Conservation (phyloP, 2,888 invertebrate genomes). For the Andrena flavipes region DNA sequence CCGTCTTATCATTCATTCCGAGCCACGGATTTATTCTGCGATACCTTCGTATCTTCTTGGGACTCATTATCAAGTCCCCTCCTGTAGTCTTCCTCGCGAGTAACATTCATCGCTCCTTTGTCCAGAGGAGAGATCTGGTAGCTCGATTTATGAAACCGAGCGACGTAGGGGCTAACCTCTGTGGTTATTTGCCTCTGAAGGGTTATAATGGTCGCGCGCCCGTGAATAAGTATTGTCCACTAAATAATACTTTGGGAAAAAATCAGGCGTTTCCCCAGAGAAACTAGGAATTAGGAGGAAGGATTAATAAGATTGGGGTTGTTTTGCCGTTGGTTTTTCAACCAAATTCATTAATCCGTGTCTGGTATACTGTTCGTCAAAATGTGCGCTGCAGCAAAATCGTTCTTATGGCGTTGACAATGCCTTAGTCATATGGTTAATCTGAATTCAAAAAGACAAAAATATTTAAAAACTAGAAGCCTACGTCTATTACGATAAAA, state of each 20-base stretch:
- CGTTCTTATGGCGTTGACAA: no score
- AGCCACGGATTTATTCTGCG: slow-evolving; percentile 57
- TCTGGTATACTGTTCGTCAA: no score
- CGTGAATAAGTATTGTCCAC: slow-evolving; percentile 62
- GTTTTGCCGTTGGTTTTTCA: no score
- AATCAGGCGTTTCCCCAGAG: slow-evolving; percentile 28
- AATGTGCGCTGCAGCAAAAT: no score
- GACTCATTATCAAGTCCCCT: slow-evolving; percentile 62
- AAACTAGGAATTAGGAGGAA: no score
- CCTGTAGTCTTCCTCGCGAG: slow-evolving; percentile 24
- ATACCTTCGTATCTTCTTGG: slow-evolving; percentile 56
- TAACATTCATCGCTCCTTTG: slow-evolving; percentile 56
- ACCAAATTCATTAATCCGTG: no score
- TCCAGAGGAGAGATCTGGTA: slow-evolving; percentile 39
- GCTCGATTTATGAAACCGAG: slow-evolving; percentile 67
- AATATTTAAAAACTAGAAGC: no score
- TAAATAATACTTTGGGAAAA: slow-evolving; percentile 63
- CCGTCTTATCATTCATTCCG: slow-evolving; percentile 39
- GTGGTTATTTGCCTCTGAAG: slow-evolving; percentile 68
- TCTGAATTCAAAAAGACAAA: no score
- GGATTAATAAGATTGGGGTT: no score
- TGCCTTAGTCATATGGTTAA: no score
- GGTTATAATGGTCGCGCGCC: slow-evolving; percentile 66
- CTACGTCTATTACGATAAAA: no score
- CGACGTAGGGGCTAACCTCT: slow-evolving; percentile 54